Evolutionary conservation across 1,140 invertebrate genomes (phyloP).

Genomic region (Stegodyphus dumicola): DNA sequence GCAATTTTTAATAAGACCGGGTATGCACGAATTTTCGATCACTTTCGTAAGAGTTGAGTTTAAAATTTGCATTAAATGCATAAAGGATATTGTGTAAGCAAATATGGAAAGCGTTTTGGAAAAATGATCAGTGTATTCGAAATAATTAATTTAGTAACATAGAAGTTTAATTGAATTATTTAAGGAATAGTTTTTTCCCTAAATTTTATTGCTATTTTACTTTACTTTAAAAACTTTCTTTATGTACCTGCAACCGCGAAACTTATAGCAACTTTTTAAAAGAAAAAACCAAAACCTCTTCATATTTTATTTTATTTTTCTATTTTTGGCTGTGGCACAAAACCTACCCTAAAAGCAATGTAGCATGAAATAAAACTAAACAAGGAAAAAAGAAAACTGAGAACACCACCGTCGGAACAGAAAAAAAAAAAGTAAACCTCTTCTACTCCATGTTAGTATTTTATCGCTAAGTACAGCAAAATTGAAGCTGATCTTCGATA

Average conservation of each 20-base stretch:
- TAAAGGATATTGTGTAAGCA: no score
- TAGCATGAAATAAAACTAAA: slow-evolving; percentile 50
- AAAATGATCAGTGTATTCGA: no score
- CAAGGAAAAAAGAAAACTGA: neutral
- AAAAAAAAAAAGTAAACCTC: neutral
- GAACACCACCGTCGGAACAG: neutral
- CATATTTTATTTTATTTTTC: slow-evolving; percentile 16
- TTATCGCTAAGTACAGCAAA: slow-evolving; percentile 38
- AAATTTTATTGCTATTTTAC: neutral
- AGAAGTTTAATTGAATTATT: no score
- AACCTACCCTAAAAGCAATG: slow-evolving; percentile 21
- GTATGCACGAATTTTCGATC: no score
- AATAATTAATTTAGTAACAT: no score
- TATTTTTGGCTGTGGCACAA: slow-evolving; percentile 6
- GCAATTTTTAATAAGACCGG: no score
- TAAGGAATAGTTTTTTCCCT: neutral
- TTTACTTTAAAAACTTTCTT: neutral
- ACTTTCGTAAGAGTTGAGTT: no score
- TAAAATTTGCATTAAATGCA: no score
- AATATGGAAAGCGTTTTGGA: no score
- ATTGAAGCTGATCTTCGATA: slow-evolving; percentile 48
- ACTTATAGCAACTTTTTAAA: slow-evolving; percentile 38
- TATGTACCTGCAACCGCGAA: slow-evolving; percentile 27
- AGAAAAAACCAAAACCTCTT: neutral
- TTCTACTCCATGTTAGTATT: slow-evolving; percentile 9